phyloP scores from a whole-genome alignment of 2,888 invertebrate genomes.

The Lithophane leautieri region DNA sequence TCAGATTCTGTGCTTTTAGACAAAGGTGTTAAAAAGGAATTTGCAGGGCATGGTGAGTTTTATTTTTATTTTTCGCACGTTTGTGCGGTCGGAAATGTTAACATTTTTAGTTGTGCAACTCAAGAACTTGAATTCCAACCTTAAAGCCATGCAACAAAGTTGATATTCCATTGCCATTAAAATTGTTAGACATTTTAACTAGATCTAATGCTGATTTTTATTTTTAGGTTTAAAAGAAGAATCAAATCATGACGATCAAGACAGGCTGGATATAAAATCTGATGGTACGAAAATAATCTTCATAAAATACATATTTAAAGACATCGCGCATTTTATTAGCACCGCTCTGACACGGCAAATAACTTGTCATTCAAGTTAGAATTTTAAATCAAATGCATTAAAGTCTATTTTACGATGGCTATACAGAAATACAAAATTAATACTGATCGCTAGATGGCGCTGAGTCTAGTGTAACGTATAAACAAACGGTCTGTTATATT shows the following conservation, averaged over 20 bases:
- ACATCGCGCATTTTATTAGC: too few species aligned
- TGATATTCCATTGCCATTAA: neutral
- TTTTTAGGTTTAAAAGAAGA: conserved; percentile 55
- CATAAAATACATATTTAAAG: neutral
- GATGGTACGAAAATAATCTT: conserved; percentile 21
- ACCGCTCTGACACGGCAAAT: too few species aligned
- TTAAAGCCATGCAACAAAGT: neutral
- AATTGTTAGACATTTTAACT: neutral
- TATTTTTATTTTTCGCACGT: neutral
- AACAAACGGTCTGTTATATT: too few species aligned
- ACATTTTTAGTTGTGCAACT: neutral
- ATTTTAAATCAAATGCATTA: too few species aligned
- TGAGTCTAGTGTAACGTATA: too few species aligned
- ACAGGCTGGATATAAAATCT: conserved; percentile 38
- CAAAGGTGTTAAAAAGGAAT: conserved; percentile 48
- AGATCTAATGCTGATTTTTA: neutral
- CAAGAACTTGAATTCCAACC: neutral
- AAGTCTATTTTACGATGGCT: too few species aligned
- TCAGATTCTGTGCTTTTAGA: conserved; percentile 33
- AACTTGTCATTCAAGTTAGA: too few species aligned
- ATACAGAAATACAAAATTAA: too few species aligned
- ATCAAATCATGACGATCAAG: conserved; percentile 17
- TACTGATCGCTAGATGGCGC: too few species aligned
- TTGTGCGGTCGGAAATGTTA: too few species aligned
- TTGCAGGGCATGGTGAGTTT: conserved; percentile 40